Percentiles rank a stretch among this genome's conserved stretches.
These are phyloP conservation scores for Porites lutea DNA, from an alignment of 64 coral and sea anemone genomes.

Conservation along the genomic window DNA sequence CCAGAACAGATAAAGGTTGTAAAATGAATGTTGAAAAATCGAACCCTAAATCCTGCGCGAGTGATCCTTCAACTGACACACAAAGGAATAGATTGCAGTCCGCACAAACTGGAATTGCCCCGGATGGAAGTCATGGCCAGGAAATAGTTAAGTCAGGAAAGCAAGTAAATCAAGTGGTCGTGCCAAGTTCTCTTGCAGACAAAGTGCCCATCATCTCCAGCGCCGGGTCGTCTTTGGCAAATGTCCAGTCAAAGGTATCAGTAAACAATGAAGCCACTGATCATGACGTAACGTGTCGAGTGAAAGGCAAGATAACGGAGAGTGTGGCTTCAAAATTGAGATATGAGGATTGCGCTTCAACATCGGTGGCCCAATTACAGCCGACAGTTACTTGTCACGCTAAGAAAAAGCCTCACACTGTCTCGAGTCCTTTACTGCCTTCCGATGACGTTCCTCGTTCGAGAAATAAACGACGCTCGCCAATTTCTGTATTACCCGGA, in stretches of 20 bases:
- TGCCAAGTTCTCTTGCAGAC: background rate
- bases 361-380: background rate
- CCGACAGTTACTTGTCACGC: background rate
- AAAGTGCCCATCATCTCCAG: background rate
- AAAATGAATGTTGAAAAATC: background rate
- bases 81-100: background rate
- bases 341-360: background rate
- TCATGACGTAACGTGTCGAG: background rate
- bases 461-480: conserved; percentile 56
- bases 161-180: background rate
- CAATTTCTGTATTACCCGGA: conserved; percentile 3
- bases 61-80: background rate
- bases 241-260: background rate
- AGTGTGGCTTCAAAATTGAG: background rate
- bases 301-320: background rate
- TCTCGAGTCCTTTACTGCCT: background rate
- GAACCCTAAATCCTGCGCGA: background rate
- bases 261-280: background rate
- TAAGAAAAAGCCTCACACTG: background rate
- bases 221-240: background rate
- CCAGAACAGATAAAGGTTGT: background rate
- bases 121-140: background rate
- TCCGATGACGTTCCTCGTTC: background rate
- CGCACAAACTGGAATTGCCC: background rate
- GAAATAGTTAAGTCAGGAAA: conserved; percentile 8